These are phyloP conservation scores for Brevimyrus niger DNA, from an alignment of 2,113 vertebrate species.

Conservation along the genomic window DNA sequence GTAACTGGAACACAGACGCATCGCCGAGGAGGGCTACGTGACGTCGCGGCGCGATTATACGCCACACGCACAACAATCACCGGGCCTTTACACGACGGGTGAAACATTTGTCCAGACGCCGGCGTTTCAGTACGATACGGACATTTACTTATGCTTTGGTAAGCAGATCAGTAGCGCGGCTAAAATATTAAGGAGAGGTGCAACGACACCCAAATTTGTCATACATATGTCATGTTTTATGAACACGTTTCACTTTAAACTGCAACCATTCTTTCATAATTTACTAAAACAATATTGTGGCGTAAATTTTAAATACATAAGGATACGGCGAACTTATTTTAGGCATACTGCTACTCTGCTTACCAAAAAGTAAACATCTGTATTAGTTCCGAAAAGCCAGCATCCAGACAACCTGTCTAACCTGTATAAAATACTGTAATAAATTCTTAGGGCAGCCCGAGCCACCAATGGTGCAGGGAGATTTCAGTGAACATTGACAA, in stretches of 20 bases:
- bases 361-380: too few relatives aligned
- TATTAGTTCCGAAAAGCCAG: too few relatives aligned
- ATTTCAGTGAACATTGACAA: background rate
- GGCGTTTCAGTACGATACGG: background rate
- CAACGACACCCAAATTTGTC: background rate
- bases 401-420: too few relatives aligned
- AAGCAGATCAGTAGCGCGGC: background rate
- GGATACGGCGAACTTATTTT: too few relatives aligned
- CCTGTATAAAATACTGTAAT: background rate
- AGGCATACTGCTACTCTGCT: too few relatives aligned
- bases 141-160: background rate
- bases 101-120: background rate
- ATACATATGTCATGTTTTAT: too few relatives aligned
- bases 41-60: background rate
- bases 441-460: background rate
- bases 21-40: background rate
- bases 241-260: background rate
- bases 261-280: too few relatives aligned
- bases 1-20: slow-evolving; percentile 59
- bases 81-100: background rate
- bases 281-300: too few relatives aligned
- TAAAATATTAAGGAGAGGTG: background rate
- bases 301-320: too few relatives aligned
- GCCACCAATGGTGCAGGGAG: background rate
- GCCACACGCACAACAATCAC: background rate